A percentile compares a stretch with the other conserved stretches of the same genome.
Evolutionary conservation across 2,797 vertebrate genomes (phyloP).

Genomic region (Chelonia mydas): DNA sequence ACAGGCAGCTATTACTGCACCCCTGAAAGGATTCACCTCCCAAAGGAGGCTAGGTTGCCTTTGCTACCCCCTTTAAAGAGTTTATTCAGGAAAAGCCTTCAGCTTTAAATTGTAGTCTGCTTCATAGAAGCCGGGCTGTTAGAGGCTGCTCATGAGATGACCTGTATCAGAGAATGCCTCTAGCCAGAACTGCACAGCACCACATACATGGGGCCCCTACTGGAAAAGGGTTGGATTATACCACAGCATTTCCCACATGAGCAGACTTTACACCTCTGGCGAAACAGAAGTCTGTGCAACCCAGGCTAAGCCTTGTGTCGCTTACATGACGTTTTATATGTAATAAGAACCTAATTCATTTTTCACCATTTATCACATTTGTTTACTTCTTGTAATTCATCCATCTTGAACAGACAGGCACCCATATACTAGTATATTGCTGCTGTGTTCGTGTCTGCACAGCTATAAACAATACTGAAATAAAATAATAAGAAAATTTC

Average conservation of each 20-base stretch:
- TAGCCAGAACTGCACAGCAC: not conserved
- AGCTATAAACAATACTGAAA: not conserved
- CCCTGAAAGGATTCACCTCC: not conserved
- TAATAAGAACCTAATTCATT: not conserved
- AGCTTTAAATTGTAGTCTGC: not conserved
- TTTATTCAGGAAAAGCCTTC: not conserved
- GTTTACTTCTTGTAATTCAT: not conserved
- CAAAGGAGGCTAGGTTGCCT: not conserved
- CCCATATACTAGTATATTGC: not conserved
- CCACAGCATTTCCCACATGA: not conserved
- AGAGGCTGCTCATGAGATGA: not conserved
- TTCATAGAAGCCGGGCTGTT: not conserved
- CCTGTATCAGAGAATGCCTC: not conserved
- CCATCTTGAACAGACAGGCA: not conserved
- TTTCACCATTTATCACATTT: not conserved
- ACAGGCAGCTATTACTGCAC: not conserved
- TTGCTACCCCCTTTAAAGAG: not conserved
- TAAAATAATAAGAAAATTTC: not conserved
- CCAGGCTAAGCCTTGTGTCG: not conserved
- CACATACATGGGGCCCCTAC: not conserved
- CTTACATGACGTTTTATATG: accelerated
- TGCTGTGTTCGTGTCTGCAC: accelerated
- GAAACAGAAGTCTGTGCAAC: not conserved
- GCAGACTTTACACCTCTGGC: not conserved
- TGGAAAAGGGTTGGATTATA: not conserved